Base-by-base conservation (phyloP, 92 coral and sea anemone species). In the Umimayanthus kanabou region DNA sequence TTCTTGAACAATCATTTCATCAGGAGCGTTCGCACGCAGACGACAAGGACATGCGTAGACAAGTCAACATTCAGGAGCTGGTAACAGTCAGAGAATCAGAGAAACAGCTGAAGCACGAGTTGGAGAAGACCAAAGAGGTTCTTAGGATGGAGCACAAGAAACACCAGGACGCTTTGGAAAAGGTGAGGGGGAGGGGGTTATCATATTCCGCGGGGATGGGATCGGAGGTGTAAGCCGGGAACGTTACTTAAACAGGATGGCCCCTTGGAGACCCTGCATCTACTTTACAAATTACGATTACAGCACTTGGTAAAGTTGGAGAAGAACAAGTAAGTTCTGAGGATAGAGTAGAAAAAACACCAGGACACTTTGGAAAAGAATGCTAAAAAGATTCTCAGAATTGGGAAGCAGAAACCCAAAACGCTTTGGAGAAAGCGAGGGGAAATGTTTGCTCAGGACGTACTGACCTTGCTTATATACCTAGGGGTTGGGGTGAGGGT, bases 1-100 rank as follows among this genome's bases (percentile, higher is more conserved):
- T 16, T 80, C 42, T n/a, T n/a, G 47, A 55, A 25, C 22, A 16
- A 22, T 39, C 20, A 23, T 20, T 77, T 75, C 1, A 18, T 39
- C 80, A 97, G 99, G 99, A 97, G 72, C 98, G 99, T 20, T 95
- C 98, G 3, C 97, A 97, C 84, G 93, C 93, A 72, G 99, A 97
- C 29, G 98, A 95, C 45, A 97, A 97, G 80, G 97, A 93, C 82
- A 93, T 91, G 29, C 89, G 99, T 39, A 95, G 98, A 26, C 96
- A 95, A 45, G 94, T 96, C 1, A 97, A 97, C 88, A 92, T 97
- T 5, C 99, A 97, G 82, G 99, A 97, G 77, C 96, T 97, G 39
- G 98, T 97, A 26, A 86, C 99, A n/a, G 79, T 93, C 42, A 93
- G 90, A 69, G 97, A 97, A 78, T 93, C 89, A 75, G 98, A 97